phyloP scores from a whole-genome alignment of 2,888 invertebrate species.

The Epinotia ramella region DNA sequence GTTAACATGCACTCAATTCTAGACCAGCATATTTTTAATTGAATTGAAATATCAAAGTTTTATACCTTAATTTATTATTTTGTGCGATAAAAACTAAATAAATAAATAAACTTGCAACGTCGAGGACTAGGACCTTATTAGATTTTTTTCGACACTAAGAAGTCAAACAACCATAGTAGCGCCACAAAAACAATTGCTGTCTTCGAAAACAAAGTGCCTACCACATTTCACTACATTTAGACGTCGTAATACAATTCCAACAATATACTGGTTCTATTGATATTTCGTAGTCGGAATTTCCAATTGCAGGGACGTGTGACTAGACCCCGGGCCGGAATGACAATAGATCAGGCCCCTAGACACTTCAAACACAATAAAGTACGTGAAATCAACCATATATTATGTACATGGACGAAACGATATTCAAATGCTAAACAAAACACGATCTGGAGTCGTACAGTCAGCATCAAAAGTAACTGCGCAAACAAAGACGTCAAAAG shows the following conservation, averaged over 20 bases:
- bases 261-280: conserved; percentile 40
- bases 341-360: conserved; percentile 48
- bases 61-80: too few species aligned
- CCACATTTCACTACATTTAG: conserved; percentile 29
- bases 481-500: too few species aligned
- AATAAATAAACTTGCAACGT: too few species aligned
- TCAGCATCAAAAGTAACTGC: too few species aligned
- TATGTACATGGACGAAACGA: conserved; percentile 35
- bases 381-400: conserved; percentile 55
- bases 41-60: too few species aligned
- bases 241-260: conserved; percentile 28
- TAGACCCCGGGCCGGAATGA: conserved; percentile 38
- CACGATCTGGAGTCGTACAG: not conserved
- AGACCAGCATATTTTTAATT: too few species aligned
- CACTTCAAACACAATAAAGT: conserved; percentile 60
- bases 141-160: not conserved
- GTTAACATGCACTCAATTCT: not conserved
- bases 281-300: conserved; percentile 44
- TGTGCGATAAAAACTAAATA: too few species aligned
- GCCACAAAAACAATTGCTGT: conserved; percentile 12
- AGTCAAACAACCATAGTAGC: not conserved
- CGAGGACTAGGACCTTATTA: too few species aligned
- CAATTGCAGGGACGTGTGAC: conserved; percentile 36
- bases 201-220: conserved; percentile 11
- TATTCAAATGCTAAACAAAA: conserved; percentile 25